Conservation (phyloP, 2,888 invertebrate genomes). For the Venusia cambrica region DNA sequence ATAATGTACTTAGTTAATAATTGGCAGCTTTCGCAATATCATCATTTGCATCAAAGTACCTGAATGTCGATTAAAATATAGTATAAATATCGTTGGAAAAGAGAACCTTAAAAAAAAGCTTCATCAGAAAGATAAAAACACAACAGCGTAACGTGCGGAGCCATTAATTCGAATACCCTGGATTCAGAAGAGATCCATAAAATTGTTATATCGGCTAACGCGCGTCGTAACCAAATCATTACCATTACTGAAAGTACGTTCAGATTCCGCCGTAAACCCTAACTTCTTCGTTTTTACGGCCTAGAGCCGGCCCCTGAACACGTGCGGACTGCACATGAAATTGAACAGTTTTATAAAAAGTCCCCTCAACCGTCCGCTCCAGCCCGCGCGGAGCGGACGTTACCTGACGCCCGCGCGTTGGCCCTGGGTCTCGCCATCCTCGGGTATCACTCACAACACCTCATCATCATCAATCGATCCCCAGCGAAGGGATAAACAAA, state of each 20-base stretch:
- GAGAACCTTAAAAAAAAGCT: no score
- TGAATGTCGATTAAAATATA: no score
- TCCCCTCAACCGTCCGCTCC: conserved; percentile 8
- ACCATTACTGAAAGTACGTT: conserved; percentile 47
- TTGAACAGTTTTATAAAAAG: conserved; percentile 16
- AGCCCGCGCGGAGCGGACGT: conserved; percentile 25
- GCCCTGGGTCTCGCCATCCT: conserved; percentile 17
- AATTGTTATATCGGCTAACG: conserved; percentile 38
- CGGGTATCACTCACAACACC: conserved; percentile 65
- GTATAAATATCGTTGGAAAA: no score
- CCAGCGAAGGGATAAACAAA: conserved; percentile 53
- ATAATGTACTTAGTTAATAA: no score
- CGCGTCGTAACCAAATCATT: conserved; percentile 45
- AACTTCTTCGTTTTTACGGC: conserved; percentile 51
- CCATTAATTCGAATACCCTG: conserved; percentile 32
- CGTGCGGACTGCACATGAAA: conserved; percentile 26
- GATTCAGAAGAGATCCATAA: conserved; percentile 36
- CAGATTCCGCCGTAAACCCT: conserved; percentile 55
- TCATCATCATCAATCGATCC: conserved; percentile 55
- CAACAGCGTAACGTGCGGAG: conserved; percentile 2
- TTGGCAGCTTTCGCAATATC: no score
- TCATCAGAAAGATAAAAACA: not conserved
- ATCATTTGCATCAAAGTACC: no score
- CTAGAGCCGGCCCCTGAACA: conserved; percentile 41
- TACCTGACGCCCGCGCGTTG: conserved; percentile 42